These are phyloP conservation scores for Ericerus pela DNA, from an alignment of 1,140 invertebrate species.

Conservation along the genomic window DNA sequence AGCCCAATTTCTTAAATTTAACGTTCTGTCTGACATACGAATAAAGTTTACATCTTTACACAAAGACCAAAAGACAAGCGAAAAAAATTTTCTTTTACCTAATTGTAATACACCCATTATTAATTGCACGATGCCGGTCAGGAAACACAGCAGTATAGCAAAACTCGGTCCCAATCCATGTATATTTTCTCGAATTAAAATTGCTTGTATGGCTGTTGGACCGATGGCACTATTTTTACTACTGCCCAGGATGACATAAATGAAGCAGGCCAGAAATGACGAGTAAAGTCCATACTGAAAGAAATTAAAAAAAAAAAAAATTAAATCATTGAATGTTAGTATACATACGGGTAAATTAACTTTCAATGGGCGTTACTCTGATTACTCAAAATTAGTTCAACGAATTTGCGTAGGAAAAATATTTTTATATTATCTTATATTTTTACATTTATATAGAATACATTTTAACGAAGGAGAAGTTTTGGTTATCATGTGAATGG, in stretches of 20 bases:
- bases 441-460: no score
- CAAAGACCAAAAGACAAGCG: no score
- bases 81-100: conserved; percentile 51
- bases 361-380: neutral
- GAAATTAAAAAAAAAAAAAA: neutral
- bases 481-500: no score
- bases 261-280: conserved; percentile 69
- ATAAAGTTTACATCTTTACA: no score
- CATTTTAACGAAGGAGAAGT: no score
- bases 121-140: conserved; percentile 61
- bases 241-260: conserved; percentile 60
- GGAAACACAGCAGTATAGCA: conserved; percentile 62
- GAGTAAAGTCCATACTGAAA: conserved; percentile 69
- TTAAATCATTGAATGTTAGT: neutral
- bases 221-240: conserved; percentile 59
- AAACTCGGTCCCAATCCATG: conserved; percentile 47
- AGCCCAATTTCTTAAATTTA: no score
- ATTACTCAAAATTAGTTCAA: neutral
- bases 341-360: neutral
- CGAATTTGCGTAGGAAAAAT: neutral
- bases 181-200: conserved; percentile 47
- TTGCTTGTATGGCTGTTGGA: conserved; percentile 49
- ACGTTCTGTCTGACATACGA: no score
- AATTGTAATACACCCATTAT: conserved; percentile 70
- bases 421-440: neutral